Conservation (phyloP, 2,888 invertebrate species). For the Trissolcus japonicus region DNA sequence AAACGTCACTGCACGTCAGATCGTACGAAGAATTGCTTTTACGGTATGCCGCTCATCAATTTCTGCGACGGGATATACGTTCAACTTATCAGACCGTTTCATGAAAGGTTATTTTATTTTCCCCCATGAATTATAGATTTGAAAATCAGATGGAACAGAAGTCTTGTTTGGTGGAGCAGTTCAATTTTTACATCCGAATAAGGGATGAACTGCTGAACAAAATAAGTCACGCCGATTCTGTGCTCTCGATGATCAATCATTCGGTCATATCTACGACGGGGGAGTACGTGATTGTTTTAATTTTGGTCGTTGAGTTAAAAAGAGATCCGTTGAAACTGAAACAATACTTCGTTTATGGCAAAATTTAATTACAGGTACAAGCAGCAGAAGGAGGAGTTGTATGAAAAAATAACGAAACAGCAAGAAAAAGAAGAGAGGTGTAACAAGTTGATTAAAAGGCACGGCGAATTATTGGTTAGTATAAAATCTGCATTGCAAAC, state of each 20-base stretch:
- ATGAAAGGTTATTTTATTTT: not conserved
- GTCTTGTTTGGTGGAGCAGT: conserved; percentile 76
- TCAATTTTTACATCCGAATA: conserved; percentile 76
- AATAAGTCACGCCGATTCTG: conserved; percentile 77
- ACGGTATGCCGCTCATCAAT: conserved; percentile 68
- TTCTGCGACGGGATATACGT: not conserved
- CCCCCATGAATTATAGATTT: conserved; percentile 70
- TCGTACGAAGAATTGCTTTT: conserved; percentile 75
- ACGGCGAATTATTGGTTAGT: conserved; percentile 78
- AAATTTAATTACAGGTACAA: conserved; percentile 75
- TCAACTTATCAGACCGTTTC: not conserved
- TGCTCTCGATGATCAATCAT: conserved; percentile 78
- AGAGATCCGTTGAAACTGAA: too few species aligned
- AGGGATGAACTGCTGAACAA: conserved; percentile 77
- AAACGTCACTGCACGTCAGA: conserved; percentile 73
- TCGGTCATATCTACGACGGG: conserved; percentile 67
- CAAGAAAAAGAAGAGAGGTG: conserved; percentile 75
- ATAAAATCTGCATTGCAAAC: conserved; percentile 80
- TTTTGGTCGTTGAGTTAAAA: not conserved
- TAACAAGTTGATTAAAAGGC: conserved; percentile 75
- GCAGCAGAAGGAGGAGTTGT: conserved; percentile 76
- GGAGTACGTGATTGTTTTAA: conserved; percentile 61
- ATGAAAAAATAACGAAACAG: conserved; percentile 76
- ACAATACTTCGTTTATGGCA: not conserved
- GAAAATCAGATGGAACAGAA: conserved; percentile 78